Evolutionary conservation across 2,113 vertebrate species (phyloP).

Genomic region (Syngnathoides biaculeatus): DNA sequence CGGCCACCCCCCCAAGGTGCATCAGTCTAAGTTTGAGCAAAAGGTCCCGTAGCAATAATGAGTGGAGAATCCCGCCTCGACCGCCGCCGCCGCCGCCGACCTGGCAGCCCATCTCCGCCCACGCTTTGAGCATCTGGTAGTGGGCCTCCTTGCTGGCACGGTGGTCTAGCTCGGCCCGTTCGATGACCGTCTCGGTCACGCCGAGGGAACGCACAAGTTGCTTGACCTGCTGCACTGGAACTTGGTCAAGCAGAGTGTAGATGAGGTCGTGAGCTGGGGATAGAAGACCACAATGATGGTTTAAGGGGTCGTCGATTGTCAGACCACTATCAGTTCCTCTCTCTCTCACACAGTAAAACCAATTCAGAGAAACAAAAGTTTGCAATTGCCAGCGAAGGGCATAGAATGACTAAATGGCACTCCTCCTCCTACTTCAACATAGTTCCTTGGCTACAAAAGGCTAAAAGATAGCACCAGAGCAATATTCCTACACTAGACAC

Average conservation of each 20-base stretch:
- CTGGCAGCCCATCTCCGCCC: constrained; percentile 45
- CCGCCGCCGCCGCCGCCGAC: background rate
- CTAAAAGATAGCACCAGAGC: too few species aligned
- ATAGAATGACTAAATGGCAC: too few species aligned
- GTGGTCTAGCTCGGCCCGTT: constrained; percentile 65
- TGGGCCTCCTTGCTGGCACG: constrained; percentile 61
- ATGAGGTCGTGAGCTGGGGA: constrained; percentile 64
- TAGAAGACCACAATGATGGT: background rate
- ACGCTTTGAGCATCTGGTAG: constrained; percentile 73
- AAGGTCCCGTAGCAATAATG: constrained; percentile 48
- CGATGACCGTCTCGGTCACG: constrained; percentile 69
- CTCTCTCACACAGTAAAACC: too few species aligned
- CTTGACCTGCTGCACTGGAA: constrained; percentile 66
- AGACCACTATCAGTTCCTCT: too few species aligned
- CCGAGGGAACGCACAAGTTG: constrained; percentile 69
- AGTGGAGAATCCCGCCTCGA: constrained; percentile 39
- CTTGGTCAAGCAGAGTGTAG: constrained; percentile 67
- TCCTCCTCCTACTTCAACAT: too few species aligned
- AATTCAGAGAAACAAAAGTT: too few species aligned
- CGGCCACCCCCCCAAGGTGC: constrained; percentile 56
- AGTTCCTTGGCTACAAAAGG: too few species aligned
- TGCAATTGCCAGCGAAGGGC: too few species aligned
- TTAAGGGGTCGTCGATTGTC: background rate
- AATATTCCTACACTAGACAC: too few species aligned
- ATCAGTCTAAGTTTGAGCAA: constrained; percentile 60